These are phyloP conservation scores for Fabriciana adippe DNA, from an alignment of 2,888 invertebrate genomes.

Conservation along the genomic window DNA sequence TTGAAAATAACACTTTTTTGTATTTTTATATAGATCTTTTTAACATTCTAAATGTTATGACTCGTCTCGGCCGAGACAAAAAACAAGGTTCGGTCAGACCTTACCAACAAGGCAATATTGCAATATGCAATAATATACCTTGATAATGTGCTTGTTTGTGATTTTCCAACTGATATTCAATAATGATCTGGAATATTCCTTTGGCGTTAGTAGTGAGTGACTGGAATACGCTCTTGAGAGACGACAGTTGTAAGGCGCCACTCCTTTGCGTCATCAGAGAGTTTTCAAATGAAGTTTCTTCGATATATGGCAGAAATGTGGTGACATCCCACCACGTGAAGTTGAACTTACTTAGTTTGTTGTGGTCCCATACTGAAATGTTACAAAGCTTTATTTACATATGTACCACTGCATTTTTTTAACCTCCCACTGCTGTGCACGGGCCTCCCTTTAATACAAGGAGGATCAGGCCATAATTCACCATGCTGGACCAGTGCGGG, in stretches of 20 bases:
- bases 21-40: too few species aligned
- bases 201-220: constrained; percentile 95
- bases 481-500: too few species aligned
- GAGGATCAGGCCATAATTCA: too few species aligned
- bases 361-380: constrained; percentile 92
- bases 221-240: constrained; percentile 93
- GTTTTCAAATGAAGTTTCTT: constrained; percentile 93
- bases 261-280: constrained; percentile 91
- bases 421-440: too few species aligned
- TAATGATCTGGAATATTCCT: constrained; percentile 91
- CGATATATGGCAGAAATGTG: constrained; percentile 90
- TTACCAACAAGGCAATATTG: too few species aligned
- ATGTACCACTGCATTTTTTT: too few species aligned
- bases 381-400: not conserved
- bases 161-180: constrained; percentile 90
- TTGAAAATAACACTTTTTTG: too few species aligned
- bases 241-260: constrained; percentile 90
- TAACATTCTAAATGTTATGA: too few species aligned
- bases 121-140: constrained; percentile 76
- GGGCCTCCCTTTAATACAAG: too few species aligned
- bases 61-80: not conserved
- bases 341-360: constrained; percentile 90
- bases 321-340: constrained; percentile 96
- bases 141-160: constrained; percentile 87
- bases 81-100: not conserved